A percentile compares a stretch with the other conserved stretches of the same genome.
These are phyloP conservation scores for Rhyzopertha dominica DNA, from an alignment of 1,140 invertebrate species.

Conservation along the genomic window DNA sequence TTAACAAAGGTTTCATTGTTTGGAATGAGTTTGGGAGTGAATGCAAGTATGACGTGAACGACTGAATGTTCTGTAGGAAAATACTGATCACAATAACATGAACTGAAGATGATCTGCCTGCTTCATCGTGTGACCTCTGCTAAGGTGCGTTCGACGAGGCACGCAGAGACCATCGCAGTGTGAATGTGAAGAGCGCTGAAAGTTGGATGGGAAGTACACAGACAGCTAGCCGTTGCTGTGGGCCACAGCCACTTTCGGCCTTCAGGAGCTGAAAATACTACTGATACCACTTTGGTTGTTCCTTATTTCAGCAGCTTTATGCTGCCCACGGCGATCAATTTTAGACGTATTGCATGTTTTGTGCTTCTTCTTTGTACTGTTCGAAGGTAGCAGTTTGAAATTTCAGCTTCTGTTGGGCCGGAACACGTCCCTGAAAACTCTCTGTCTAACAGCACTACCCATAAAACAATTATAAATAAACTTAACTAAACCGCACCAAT, in stretches of 20 bases:
- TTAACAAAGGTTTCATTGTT: too few species aligned
- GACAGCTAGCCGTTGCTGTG: conserved; percentile 62
- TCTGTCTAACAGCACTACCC: conserved; percentile 41
- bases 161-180: not conserved
- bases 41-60: too few species aligned
- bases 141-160: conserved; percentile 2
- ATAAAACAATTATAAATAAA: conserved; percentile 11
- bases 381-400: conserved; percentile 39
- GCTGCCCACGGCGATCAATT: not conserved
- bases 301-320: not conserved
- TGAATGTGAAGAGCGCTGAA: conserved; percentile 5
- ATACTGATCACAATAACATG: too few species aligned
- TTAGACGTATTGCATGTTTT: conserved; percentile 10
- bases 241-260: conserved; percentile 50
- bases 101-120: conserved; percentile 4
- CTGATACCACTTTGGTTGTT: conserved; percentile 34
- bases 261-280: conserved; percentile 41
- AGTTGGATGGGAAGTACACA: conserved; percentile 51
- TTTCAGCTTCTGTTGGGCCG: conserved; percentile 43
- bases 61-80: too few species aligned
- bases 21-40: too few species aligned
- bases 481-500: not conserved
- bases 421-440: conserved; percentile 40
- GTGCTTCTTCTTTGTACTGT: too few species aligned
- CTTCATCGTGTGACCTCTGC: conserved; percentile 1